These are phyloP conservation scores for Poecilia picta DNA, from an alignment of 2,797 vertebrate species.

Conservation along the genomic window DNA sequence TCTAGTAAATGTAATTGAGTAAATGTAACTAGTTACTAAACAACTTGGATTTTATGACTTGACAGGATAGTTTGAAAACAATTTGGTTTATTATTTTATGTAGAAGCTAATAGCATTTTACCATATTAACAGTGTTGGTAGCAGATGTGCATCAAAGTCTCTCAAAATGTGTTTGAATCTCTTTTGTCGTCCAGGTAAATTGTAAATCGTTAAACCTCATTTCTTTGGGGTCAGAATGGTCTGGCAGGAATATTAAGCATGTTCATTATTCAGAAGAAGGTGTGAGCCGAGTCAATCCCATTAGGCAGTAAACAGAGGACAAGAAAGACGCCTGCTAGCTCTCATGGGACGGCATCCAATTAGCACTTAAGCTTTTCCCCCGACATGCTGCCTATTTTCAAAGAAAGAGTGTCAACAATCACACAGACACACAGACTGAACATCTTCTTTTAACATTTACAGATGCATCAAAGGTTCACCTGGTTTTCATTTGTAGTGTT, in stretches of 20 bases:
- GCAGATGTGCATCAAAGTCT: conserved; percentile 3
- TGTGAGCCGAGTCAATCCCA: conserved; percentile 65
- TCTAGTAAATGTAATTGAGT: too few species aligned
- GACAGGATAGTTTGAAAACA: not conserved
- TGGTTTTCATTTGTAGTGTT: not conserved
- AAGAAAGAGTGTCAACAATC: not conserved
- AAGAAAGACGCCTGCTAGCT: conserved; percentile 55
- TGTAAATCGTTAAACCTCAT: conserved; percentile 29
- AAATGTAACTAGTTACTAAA: too few species aligned
- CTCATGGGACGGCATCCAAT: not conserved
- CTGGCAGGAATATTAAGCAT: conserved; percentile 61
- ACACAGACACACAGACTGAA: not conserved
- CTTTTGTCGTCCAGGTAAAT: conserved; percentile 22
- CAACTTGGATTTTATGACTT: too few species aligned
- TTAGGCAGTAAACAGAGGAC: conserved; percentile 70
- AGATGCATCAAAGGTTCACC: not conserved
- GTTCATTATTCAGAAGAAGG: conserved; percentile 59
- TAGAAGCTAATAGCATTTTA: not conserved
- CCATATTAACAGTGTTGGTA: conserved; percentile 16
- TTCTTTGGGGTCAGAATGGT: conserved; percentile 46
- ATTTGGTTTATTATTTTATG: not conserved
- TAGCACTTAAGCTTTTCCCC: conserved; percentile 1
- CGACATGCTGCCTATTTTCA: not conserved
- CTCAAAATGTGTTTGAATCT: conserved; percentile 11
- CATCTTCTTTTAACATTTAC: not conserved